phyloP scores from a whole-genome alignment of 2,888 invertebrate genomes.

The Phortica okadai region DNA sequence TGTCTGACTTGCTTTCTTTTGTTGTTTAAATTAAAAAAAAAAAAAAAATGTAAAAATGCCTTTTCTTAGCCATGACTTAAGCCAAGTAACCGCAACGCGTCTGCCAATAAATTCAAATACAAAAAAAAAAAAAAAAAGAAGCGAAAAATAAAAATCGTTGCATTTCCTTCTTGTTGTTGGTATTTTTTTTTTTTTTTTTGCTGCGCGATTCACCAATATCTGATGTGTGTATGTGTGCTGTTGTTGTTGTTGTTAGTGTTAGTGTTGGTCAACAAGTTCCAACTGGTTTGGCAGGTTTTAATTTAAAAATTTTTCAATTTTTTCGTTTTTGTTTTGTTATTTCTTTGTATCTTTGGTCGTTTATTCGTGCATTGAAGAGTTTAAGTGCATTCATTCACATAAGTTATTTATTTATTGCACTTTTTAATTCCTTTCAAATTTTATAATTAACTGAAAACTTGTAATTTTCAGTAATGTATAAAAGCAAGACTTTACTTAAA shows the following conservation, averaged over 20 bases:
- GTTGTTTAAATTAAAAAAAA: no score
- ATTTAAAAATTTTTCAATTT: neutral
- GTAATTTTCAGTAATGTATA: no score
- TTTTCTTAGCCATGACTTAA: no score
- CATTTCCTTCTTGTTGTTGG: neutral
- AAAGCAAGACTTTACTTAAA: no score
- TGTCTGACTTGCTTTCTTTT: no score
- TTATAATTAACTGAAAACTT: no score
- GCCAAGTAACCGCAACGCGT: neutral
- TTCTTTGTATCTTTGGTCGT: neutral
- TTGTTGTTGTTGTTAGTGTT: neutral
- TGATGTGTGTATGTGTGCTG: neutral
- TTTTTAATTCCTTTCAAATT: no score
- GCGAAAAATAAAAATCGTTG: neutral
- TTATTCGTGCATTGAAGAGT: no score
- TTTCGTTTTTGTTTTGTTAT: slow-evolving; percentile 2
- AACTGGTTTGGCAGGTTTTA: slow-evolving; percentile 7
- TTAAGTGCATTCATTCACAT: no score
- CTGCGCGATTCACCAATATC: neutral
- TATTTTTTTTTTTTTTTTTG: neutral
- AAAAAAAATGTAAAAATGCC: no score
- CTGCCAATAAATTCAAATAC: neutral
- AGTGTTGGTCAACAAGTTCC: slow-evolving; percentile 8
- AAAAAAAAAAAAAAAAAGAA: neutral
- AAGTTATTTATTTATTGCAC: no score